Evolutionary conservation across 1,140 invertebrate species (phyloP), one percentile per base, ranked within the genome.

Genomic region (Macrotrachela quadricornifera): DNA sequence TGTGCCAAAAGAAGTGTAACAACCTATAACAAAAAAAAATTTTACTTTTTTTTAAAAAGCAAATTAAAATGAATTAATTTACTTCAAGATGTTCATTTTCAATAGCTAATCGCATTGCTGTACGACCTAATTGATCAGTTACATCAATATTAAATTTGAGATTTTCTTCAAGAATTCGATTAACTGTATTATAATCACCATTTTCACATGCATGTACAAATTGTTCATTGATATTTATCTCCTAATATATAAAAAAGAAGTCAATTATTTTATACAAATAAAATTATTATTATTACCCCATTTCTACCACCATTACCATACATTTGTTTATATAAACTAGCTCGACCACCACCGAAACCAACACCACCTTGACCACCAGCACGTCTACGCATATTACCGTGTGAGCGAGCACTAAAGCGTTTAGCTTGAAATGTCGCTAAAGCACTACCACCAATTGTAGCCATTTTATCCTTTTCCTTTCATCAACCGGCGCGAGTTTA

Each of bases 21-120:
- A 30, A 63, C 63, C 64, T 66, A 43, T 9, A 37, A 4, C 2
- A 30, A 30, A 4, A 30, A 30, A 30, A 4, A 30, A 30, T 4
- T 30, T 4, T 4, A 30, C 8, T 30, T 30, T 8, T 30, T 30
- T 4, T 4, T 30, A 30, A 4, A 2, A 30, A 30, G 3, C 8
- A 4, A 8, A 4, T 30, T 30, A n/a, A n/a, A n/a, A n/a, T n/a
- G n/a, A n/a, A n/a, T 30, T 30, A 4, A 38, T 65, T 64, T 45
- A 66, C 61, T 60, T 64, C 64, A 13, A 63, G 47, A 51, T 66
- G 62, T 56, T 66, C 64, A 57, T 66, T 64, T 36, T 60, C 63
- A 13, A 65, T 63, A 10, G 64, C 64, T 10, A 66, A 47, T 11
- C 60, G 58, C 11, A 66, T 51, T 0, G 64, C 60, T 8, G 63